These are phyloP conservation scores for Caenorhabditis doughertyi DNA, from an alignment of 2,888 invertebrate genomes.

Conservation along the genomic window DNA sequence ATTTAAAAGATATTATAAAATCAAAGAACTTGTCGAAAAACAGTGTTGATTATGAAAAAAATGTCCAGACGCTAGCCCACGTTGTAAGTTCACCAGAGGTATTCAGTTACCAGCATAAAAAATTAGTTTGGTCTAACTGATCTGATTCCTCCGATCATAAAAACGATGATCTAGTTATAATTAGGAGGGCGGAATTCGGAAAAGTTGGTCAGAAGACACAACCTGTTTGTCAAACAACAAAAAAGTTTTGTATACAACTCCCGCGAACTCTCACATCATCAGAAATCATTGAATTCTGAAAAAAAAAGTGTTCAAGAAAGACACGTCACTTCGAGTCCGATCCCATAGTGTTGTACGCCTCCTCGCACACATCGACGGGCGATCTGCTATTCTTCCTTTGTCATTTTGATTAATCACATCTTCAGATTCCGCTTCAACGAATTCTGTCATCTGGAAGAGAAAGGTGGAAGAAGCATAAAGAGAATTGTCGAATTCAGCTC, in stretches of 20 bases:
- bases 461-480: not conserved
- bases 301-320: slow-evolving; percentile 26
- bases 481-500: not conserved
- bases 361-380: slow-evolving; percentile 16
- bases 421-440: slow-evolving; percentile 53
- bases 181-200: slow-evolving; percentile 7
- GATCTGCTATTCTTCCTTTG: slow-evolving; percentile 21
- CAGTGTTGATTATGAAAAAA: not conserved
- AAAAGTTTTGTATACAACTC: not conserved
- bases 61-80: too few species aligned
- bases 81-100: too few species aligned
- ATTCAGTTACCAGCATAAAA: too few species aligned
- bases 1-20: too few species aligned
- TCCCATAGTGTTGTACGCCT: slow-evolving; percentile 23
- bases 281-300: slow-evolving; percentile 25
- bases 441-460: slow-evolving; percentile 9
- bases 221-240: not conserved
- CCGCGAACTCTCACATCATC: slow-evolving; percentile 15
- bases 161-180: too few species aligned
- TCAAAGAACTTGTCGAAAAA: too few species aligned
- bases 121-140: not conserved
- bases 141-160: too few species aligned
- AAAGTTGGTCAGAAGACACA: slow-evolving; percentile 19
- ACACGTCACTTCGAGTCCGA: slow-evolving; percentile 33
- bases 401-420: slow-evolving; percentile 44